A percentile compares a stretch with the other conserved stretches of the same genome.
These are phyloP conservation scores for Leptarthrus brevirostris DNA, from an alignment of 2,888 invertebrate genomes.

Conservation along the genomic window DNA sequence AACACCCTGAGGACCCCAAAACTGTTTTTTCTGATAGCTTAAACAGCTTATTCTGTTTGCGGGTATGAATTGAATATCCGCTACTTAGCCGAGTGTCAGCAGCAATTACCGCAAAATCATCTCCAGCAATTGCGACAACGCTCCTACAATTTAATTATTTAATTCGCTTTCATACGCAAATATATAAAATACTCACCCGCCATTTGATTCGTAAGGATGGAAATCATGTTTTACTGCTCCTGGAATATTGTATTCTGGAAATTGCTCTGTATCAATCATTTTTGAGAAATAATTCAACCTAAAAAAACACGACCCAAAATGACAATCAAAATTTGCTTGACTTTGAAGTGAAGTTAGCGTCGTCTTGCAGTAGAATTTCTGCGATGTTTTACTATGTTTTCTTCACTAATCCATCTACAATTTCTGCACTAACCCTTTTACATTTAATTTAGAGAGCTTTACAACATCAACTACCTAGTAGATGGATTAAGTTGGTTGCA, in stretches of 20 bases:
- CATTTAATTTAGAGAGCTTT: too few species aligned
- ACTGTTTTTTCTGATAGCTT: conserved; percentile 84
- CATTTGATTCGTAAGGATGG: conserved; percentile 80
- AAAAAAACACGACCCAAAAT: background rate
- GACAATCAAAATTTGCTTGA: conserved; percentile 21
- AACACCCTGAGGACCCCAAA: conserved; percentile 95
- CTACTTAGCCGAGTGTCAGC: conserved; percentile 94
- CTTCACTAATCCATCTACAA: too few species aligned
- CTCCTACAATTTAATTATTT: conserved; percentile 78
- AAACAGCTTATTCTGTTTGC: conserved; percentile 90
- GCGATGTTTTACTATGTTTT: too few species aligned
- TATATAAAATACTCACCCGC: conserved; percentile 77
- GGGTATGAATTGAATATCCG: conserved; percentile 90
- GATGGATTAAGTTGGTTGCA: too few species aligned
- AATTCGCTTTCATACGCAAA: too few species aligned
- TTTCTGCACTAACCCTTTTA: too few species aligned
- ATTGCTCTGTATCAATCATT: conserved; percentile 58
- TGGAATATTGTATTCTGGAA: conserved; percentile 66
- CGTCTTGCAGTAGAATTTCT: background rate
- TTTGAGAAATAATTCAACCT: background rate
- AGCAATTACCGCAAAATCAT: conserved; percentile 94
- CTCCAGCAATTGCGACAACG: conserved; percentile 94
- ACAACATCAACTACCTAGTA: too few species aligned
- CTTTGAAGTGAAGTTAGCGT: background rate
- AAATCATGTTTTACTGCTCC: conserved; percentile 69